A percentile compares a stretch with the other conserved stretches of the same genome.
Conservation (phyloP, 1,140 invertebrate genomes). For the Orussus abietinus region DNA sequence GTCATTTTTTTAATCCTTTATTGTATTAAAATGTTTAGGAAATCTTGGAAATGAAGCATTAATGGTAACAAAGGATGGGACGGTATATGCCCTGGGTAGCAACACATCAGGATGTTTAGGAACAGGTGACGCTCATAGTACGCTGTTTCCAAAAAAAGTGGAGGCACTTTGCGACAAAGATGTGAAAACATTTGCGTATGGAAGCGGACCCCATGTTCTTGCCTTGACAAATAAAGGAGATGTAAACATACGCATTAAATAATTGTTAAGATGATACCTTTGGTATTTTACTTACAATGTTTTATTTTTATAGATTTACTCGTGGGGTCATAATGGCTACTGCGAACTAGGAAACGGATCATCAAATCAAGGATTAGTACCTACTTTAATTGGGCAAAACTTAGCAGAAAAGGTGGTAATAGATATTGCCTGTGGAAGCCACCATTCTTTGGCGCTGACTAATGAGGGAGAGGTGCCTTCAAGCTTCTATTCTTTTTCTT, state of each 20-base stretch:
- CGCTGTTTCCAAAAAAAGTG: slow-evolving; percentile 59
- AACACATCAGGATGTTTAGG: slow-evolving; percentile 62
- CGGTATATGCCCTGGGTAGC: slow-evolving; percentile 61
- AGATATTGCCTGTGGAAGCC: slow-evolving; percentile 62
- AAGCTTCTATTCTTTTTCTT: slow-evolving; percentile 12
- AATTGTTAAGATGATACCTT: slow-evolving; percentile 5
- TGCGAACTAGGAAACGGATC: slow-evolving; percentile 62
- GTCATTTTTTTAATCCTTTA: too few relatives aligned
- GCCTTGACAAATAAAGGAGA: slow-evolving; percentile 60
- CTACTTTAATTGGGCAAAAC: slow-evolving; percentile 50
- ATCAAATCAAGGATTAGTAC: slow-evolving; percentile 56
- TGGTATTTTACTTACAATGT: not conserved
- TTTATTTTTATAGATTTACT: slow-evolving; percentile 46
- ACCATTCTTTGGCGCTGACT: slow-evolving; percentile 62
- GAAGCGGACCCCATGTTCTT: slow-evolving; percentile 65
- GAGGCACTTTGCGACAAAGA: slow-evolving; percentile 58
- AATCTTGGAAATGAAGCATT: slow-evolving; percentile 64
- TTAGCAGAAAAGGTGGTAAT: slow-evolving; percentile 55
- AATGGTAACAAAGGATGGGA: slow-evolving; percentile 60
- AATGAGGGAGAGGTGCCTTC: slow-evolving; percentile 63
- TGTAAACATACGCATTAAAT: slow-evolving; percentile 28
- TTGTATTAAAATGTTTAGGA: too few relatives aligned
- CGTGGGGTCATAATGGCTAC: slow-evolving; percentile 68
- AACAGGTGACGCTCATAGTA: slow-evolving; percentile 57
- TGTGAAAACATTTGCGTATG: slow-evolving; percentile 62